Evolutionary conservation across 2,888 invertebrate species (phyloP).

Genomic region (Caenorhabditis macrosperma): DNA sequence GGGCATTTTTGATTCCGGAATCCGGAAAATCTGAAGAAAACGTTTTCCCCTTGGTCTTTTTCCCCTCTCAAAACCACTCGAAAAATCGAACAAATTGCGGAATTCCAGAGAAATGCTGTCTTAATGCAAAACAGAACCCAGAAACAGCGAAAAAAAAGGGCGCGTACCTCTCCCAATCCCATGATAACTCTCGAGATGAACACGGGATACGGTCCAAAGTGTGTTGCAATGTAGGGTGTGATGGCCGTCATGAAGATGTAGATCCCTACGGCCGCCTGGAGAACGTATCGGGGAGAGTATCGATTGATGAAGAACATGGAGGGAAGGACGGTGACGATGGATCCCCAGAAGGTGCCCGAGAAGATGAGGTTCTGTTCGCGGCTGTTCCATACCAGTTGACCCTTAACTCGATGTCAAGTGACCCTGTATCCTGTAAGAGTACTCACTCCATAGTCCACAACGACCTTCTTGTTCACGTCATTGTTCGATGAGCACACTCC

Average conservation of each 20-base stretch:
- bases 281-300: conserved; percentile 52
- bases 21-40: too few relatives aligned
- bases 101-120: too few relatives aligned
- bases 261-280: conserved; percentile 58
- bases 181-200: conserved; percentile 70
- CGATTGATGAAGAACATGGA: conserved; percentile 71
- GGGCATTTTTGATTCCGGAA: too few relatives aligned
- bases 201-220: conserved; percentile 64
- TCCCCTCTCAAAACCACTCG: too few relatives aligned
- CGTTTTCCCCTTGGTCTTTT: too few relatives aligned
- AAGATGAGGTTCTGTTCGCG: conserved; percentile 71
- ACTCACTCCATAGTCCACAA: conserved; percentile 66
- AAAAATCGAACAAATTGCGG: too few relatives aligned
- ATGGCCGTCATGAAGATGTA: conserved; percentile 61
- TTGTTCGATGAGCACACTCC: conserved; percentile 39
- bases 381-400: conserved; percentile 69
- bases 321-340: conserved; percentile 69
- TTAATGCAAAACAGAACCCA: too few relatives aligned
- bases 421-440: neutral
- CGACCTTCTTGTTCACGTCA: conserved; percentile 53
- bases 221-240: conserved; percentile 68
- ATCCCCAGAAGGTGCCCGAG: conserved; percentile 74
- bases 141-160: too few relatives aligned
- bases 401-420: conserved; percentile 46
- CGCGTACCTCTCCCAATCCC: conserved; percentile 76